Evolutionary conservation across 1,140 invertebrate genomes (phyloP).

Genomic region (Ceratina japonica): DNA sequence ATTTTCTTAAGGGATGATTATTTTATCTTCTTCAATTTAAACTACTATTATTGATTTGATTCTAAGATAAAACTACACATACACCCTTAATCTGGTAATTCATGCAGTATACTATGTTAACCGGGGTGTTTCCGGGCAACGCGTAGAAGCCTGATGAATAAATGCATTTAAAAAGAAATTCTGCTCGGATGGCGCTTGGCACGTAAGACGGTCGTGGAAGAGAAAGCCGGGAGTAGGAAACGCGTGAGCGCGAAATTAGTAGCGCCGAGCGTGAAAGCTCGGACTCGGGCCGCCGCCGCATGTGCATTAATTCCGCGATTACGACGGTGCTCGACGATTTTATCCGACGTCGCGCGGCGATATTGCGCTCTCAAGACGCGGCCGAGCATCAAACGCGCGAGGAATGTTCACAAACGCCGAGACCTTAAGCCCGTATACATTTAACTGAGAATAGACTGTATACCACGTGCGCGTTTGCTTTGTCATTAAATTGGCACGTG

Average conservation of each 20-base stretch:
- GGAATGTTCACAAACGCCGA: not conserved
- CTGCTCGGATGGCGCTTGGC: too few species aligned
- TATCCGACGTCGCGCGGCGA: conserved; percentile 17
- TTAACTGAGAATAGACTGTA: too few species aligned
- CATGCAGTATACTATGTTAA: not conserved
- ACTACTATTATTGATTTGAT: too few species aligned
- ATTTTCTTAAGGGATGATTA: too few species aligned
- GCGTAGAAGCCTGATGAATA: not conserved
- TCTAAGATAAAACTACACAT: too few species aligned
- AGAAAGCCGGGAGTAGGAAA: not conserved
- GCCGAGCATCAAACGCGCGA: not conserved
- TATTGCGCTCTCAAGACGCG: conserved; percentile 20
- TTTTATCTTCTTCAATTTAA: too few species aligned
- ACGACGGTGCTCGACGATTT: conserved; percentile 25
- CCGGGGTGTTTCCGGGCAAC: not conserved
- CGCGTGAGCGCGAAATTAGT: conserved; percentile 19
- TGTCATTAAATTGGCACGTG: too few species aligned
- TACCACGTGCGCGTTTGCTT: too few species aligned
- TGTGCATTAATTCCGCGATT: conserved; percentile 25
- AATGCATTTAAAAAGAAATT: conserved; percentile 9
- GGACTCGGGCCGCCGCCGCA: not conserved
- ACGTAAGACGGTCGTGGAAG: not conserved
- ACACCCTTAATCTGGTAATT: too few species aligned
- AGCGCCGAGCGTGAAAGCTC: not conserved
- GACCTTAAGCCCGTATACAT: too few species aligned